A percentile compares a stretch with the other conserved stretches of the same genome.
phyloP scores from a whole-genome alignment of 1,140 invertebrate species.

The Listronotus bonariensis region DNA sequence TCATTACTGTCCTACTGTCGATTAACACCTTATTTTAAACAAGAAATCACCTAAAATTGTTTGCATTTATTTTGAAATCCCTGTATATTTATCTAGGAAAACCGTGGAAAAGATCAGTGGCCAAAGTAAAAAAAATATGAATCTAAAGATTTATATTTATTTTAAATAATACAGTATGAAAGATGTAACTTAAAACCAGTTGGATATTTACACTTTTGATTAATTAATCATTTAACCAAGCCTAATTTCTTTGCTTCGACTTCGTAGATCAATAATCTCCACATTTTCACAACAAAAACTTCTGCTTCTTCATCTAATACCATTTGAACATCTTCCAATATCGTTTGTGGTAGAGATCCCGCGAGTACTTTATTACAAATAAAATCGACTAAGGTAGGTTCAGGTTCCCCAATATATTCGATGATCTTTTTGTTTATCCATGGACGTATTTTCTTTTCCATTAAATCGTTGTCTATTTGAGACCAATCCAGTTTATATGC shows the following conservation, averaged over 20 bases:
- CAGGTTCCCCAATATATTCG: slow-evolving; percentile 98
- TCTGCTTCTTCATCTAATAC: slow-evolving; percentile 99
- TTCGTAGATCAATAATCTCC: slow-evolving; percentile 98
- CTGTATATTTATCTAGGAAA: too few relatives aligned
- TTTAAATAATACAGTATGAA: slow-evolving; percentile 13
- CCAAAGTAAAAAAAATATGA: too few relatives aligned
- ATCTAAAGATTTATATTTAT: slow-evolving; percentile 13
- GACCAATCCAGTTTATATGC: slow-evolving; percentile 91
- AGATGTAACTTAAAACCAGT: slow-evolving; percentile 3
- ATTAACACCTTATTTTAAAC: too few relatives aligned
- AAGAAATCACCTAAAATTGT: too few relatives aligned
- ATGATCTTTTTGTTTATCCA: slow-evolving; percentile 99
- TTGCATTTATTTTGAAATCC: too few relatives aligned
- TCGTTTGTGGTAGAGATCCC: slow-evolving; percentile 88
- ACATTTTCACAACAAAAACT: slow-evolving; percentile 99
- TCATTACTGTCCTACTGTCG: too few relatives aligned
- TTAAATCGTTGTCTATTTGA: slow-evolving; percentile 72
- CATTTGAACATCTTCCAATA: slow-evolving; percentile 98
- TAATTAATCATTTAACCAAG: slow-evolving; percentile 66
- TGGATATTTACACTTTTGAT: slow-evolving; percentile 3
- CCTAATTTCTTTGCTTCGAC: slow-evolving; percentile 96
- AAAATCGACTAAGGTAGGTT: slow-evolving; percentile 97
- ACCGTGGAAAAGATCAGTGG: too few relatives aligned
- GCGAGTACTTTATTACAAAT: slow-evolving; percentile 97
- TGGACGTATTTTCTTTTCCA: slow-evolving; percentile 96